A percentile compares a stretch with the other conserved stretches of the same genome.
phyloP scores from a whole-genome alignment of 2,888 invertebrate genomes.

The Litoditis marina region DNA sequence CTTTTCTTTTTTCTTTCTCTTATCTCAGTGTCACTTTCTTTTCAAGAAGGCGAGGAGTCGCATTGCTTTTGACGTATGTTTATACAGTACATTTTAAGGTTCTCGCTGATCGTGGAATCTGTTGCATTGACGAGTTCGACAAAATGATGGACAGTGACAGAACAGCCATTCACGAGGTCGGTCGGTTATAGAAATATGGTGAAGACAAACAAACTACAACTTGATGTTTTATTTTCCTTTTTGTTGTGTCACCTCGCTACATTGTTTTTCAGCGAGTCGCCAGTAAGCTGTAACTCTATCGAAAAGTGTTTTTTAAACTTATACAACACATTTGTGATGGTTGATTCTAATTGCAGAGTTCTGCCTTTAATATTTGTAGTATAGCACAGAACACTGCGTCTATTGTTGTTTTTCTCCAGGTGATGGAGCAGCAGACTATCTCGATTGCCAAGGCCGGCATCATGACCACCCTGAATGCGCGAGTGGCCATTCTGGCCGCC shows the following conservation, averaged over 20 bases:
- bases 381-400: slow-evolving; percentile 61
- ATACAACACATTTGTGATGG: too few species aligned
- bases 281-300: background rate
- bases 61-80: background rate
- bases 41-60: background rate
- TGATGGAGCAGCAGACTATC: slow-evolving; percentile 91
- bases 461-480: slow-evolving; percentile 93
- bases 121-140: slow-evolving; percentile 99
- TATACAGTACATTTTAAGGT: slow-evolving; percentile 23
- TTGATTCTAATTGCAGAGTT: background rate
- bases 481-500: slow-evolving; percentile 93
- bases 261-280: too few species aligned
- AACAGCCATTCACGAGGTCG: slow-evolving; percentile 90
- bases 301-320: background rate
- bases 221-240: background rate
- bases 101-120: slow-evolving; percentile 64
- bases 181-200: background rate
- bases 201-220: too few species aligned
- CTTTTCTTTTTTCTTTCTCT: background rate
- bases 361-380: slow-evolving; percentile 1
- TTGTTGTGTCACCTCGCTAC: background rate
- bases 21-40: background rate
- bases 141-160: slow-evolving; percentile 95
- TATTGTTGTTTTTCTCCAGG: slow-evolving; percentile 20
- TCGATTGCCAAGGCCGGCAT: slow-evolving; percentile 99